Conservation (phyloP, 2,113 vertebrate genomes). For the Agapornis roseicollis region DNA sequence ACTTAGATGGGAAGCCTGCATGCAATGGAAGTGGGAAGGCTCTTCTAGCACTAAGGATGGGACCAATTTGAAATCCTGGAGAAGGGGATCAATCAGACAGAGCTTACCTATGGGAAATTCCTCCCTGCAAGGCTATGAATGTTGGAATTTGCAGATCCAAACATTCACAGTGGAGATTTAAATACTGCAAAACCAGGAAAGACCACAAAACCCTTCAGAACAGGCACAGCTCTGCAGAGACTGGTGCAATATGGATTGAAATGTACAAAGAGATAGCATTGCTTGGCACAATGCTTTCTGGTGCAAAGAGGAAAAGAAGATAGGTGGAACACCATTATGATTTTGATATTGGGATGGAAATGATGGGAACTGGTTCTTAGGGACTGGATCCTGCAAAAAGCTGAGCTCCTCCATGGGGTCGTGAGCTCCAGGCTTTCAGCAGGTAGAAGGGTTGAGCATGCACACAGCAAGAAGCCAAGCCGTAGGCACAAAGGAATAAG, state of each 20-base stretch:
- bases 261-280: not conserved
- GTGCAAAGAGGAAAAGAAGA: not conserved
- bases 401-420: not conserved
- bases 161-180: not conserved
- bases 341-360: not conserved
- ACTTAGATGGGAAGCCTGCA: rapidly evolving
- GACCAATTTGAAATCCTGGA: not conserved
- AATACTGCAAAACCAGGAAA: not conserved
- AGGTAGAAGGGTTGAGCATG: not conserved
- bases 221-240: not conserved
- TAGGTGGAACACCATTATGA: not conserved
- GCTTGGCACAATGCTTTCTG: not conserved
- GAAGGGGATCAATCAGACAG: not conserved
- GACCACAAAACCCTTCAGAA: not conserved
- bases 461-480: rapidly evolving
- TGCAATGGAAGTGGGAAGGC: not conserved
- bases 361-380: not conserved
- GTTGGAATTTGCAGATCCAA: not conserved
- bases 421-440: not conserved
- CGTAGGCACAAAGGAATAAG: not conserved
- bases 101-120: not conserved
- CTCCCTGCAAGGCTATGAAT: not conserved
- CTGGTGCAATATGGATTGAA: not conserved
- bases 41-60: not conserved
- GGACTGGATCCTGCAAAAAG: not conserved